A percentile compares a stretch with the other conserved stretches of the same genome.
These are phyloP conservation scores for Meloidogyne exigua DNA, from an alignment of 1,140 invertebrate genomes.

Conservation along the genomic window DNA sequence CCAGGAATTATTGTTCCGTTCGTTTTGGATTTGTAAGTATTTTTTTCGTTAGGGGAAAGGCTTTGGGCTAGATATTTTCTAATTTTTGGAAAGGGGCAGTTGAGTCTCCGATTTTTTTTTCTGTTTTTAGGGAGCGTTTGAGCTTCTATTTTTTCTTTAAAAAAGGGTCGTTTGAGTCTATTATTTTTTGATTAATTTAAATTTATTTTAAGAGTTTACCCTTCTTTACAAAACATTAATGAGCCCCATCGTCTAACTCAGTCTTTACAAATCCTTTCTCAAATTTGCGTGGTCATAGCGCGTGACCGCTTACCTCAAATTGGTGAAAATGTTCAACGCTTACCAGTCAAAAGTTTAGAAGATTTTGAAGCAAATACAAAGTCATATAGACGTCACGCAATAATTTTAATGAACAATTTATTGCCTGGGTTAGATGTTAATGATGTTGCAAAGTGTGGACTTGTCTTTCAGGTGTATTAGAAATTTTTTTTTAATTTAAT, in stretches of 20 bases:
- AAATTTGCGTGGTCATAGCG: slow-evolving; percentile 45
- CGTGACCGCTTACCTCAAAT: slow-evolving; percentile 65
- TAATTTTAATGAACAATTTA: slow-evolving; percentile 76
- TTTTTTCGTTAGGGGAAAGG: slow-evolving; percentile 29
- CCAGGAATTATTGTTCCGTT: slow-evolving; percentile 80
- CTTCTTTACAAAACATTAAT: slow-evolving; percentile 78
- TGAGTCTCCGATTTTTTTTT: too few relatives aligned
- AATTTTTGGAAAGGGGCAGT: too few relatives aligned
- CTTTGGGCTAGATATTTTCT: neutral
- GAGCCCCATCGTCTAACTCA: slow-evolving; percentile 75
- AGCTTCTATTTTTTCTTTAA: too few relatives aligned
- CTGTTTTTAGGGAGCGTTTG: too few relatives aligned
- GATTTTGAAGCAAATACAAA: slow-evolving; percentile 30
- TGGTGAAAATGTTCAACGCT: slow-evolving; percentile 24
- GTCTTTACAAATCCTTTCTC: slow-evolving; percentile 50
- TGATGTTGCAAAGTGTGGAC: slow-evolving; percentile 79
- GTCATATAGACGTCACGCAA: slow-evolving; percentile 72
- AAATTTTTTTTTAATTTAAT: too few relatives aligned
- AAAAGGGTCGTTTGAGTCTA: too few relatives aligned
- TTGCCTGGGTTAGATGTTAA: slow-evolving; percentile 87
- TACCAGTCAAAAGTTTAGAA: slow-evolving; percentile 36
- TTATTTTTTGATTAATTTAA: too few relatives aligned
- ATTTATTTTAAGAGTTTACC: slow-evolving; percentile 69
- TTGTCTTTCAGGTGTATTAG: slow-evolving; percentile 63
- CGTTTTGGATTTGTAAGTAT: slow-evolving; percentile 74